Percentiles rank a stretch among this genome's conserved stretches.
Evolutionary conservation across 1,140 invertebrate genomes (phyloP).

Genomic region (Micrasema minimum): DNA sequence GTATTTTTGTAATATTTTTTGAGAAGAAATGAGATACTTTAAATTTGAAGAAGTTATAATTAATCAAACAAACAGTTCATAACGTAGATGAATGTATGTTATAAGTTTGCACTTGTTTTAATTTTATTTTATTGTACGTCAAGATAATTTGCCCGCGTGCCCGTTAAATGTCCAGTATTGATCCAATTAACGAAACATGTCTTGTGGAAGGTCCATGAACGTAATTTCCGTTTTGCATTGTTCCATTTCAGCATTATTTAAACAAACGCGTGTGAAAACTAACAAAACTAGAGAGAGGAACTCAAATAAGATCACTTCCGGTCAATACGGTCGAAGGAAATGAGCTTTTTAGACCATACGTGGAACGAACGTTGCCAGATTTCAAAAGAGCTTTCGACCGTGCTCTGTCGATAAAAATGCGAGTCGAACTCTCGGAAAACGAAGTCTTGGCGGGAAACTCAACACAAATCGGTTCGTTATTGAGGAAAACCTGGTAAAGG

Average conservation of each 20-base stretch:
- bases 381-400: constrained; percentile 1
- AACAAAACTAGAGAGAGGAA: constrained; percentile 32
- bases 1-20: no score
- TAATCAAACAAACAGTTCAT: no score
- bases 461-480: constrained; percentile 46
- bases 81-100: no score
- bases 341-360: constrained; percentile 42
- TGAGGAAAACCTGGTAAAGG: constrained; percentile 14
- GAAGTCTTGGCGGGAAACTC: constrained; percentile 33
- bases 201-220: no score
- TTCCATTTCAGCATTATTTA: background rate
- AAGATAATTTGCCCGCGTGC: no score
- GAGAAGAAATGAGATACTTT: no score
- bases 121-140: no score
- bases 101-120: no score
- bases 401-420: constrained; percentile 31
- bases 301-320: constrained; percentile 45
- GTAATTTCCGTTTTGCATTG: no score
- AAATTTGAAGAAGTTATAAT: no score
- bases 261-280: constrained; percentile 6
- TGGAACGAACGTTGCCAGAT: constrained; percentile 37
- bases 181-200: no score
- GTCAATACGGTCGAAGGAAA: constrained; percentile 50
- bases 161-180: no score
- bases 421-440: constrained; percentile 42